A percentile compares a stretch with the other conserved stretches of the same genome.
Conservation (phyloP, 2,888 invertebrate genomes). For the Zygaena filipendulae region DNA sequence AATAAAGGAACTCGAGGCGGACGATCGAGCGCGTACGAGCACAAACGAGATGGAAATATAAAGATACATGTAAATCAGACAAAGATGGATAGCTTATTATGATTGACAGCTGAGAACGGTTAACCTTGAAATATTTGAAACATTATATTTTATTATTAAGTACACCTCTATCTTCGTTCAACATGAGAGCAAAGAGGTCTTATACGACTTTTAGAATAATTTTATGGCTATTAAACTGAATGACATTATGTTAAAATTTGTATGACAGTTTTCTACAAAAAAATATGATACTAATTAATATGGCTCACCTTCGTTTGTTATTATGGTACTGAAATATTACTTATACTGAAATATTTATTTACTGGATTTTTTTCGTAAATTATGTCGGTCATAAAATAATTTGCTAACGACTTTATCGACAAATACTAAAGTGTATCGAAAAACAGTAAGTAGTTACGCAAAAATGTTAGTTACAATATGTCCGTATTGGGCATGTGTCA, state of each 20-base stretch:
- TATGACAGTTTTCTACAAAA: too few relatives aligned
- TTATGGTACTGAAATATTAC: too few relatives aligned
- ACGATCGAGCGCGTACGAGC: slow-evolving; percentile 45
- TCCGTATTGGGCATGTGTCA: slow-evolving; percentile 33
- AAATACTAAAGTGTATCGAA: too few relatives aligned
- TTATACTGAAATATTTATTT: too few relatives aligned
- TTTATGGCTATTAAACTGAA: slow-evolving; percentile 16
- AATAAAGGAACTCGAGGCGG: slow-evolving; percentile 61
- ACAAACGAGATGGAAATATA: slow-evolving; percentile 34
- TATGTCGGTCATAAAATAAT: too few relatives aligned
- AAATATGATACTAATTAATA: too few relatives aligned
- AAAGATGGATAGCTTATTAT: slow-evolving; percentile 63
- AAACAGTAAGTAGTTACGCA: too few relatives aligned
- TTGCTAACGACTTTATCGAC: too few relatives aligned
- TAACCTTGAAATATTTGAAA: slow-evolving; percentile 70
- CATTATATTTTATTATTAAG: slow-evolving; percentile 68
- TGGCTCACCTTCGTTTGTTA: too few relatives aligned
- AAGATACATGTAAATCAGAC: slow-evolving; percentile 35
- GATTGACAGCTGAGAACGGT: slow-evolving; percentile 70
- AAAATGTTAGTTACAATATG: too few relatives aligned
- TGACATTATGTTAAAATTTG: slow-evolving; percentile 16
- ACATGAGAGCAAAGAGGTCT: slow-evolving; percentile 49
- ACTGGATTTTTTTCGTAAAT: too few relatives aligned
- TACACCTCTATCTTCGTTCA: slow-evolving; percentile 54
- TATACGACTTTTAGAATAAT: slow-evolving; percentile 20